Percentiles rank a stretch among this genome's conserved stretches.
Conservation (phyloP, 2,113 vertebrate species). For the Antechinus flavipes region DNA sequence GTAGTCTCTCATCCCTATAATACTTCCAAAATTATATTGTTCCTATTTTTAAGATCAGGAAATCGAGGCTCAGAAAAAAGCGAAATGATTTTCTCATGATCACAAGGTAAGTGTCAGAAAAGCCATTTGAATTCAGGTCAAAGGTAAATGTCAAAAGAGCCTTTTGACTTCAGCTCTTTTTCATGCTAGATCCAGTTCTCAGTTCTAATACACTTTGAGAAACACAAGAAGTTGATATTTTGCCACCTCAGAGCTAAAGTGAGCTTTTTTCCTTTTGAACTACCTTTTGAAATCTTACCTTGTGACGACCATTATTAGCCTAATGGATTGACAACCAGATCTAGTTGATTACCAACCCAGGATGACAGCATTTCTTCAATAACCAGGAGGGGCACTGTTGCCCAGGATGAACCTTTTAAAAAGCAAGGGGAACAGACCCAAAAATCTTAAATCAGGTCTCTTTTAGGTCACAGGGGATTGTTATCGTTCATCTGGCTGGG, state of each 20-base stretch:
- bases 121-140: too few species aligned
- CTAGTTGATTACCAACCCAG: background rate
- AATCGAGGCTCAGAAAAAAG: background rate
- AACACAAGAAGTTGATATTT: background rate
- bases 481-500: background rate
- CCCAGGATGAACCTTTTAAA: background rate
- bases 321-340: background rate
- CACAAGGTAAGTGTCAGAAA: background rate
- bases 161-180: background rate
- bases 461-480: background rate
- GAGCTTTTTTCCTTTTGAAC: background rate
- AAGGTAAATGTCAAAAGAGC: background rate
- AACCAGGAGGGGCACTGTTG: constrained; percentile 48
- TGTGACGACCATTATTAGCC: background rate
- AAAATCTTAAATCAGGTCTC: background rate
- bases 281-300: background rate
- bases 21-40: background rate
- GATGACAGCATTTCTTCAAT: constrained; percentile 55
- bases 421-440: background rate
- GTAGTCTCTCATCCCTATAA: background rate
- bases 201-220: background rate
- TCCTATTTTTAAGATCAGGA: background rate
- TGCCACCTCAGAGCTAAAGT: background rate
- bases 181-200: background rate
- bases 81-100: background rate